Base-by-base conservation (phyloP, 2,888 invertebrate species). In the Arge pagana region DNA sequence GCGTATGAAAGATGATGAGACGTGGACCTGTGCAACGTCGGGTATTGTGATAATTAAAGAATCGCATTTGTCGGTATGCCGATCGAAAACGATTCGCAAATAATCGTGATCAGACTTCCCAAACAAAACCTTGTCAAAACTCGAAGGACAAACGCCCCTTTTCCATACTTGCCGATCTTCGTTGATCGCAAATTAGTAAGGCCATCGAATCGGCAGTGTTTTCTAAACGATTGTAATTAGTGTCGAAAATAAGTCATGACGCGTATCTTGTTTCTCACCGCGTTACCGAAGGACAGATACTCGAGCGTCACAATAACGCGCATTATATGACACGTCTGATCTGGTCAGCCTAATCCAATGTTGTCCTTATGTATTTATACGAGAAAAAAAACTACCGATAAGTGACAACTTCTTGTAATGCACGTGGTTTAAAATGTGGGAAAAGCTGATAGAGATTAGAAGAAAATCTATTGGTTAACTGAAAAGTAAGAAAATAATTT, bases 301-400 rank as follows among this genome's bases (percentile, higher is more conserved):
- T 45, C 21, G 24, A 45, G 45, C 33, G 45, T 33, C 45, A n/a
- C n/a, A 45, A 26, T 45, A 24, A 33, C 24, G 45, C 33, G 45
- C 35, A 45, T 33, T 33, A 45, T 15, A 45, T 45, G 31, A n/a
- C 18, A 33, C 35, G 15, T 45, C 45, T 45, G 45, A 45, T n/a
- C n/a, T n/a, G n/a, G n/a, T n/a, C n/a, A n/a, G n/a, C 45, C 33
- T 33, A 21, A 45, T 45, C 35, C 45, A 45, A 45, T 45, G 45
- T 45, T 45, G 45, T 35, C 45, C 45, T 45, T 45, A 45, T 45
- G 45, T 45, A 45, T 45, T 45, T 33, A 45, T 33, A n/a, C n/a
- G n/a, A n/a, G n/a, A n/a, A n/a, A n/a, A n/a, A n/a, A 45, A 33
- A 45, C 33, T 45, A 45, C 18, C 16, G 24, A 45, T 45, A 45